Percentiles rank a stretch among this genome's conserved stretches.
phyloP scores from a whole-genome alignment of 2,888 invertebrate species.

The Rhamnusium bicolor region DNA sequence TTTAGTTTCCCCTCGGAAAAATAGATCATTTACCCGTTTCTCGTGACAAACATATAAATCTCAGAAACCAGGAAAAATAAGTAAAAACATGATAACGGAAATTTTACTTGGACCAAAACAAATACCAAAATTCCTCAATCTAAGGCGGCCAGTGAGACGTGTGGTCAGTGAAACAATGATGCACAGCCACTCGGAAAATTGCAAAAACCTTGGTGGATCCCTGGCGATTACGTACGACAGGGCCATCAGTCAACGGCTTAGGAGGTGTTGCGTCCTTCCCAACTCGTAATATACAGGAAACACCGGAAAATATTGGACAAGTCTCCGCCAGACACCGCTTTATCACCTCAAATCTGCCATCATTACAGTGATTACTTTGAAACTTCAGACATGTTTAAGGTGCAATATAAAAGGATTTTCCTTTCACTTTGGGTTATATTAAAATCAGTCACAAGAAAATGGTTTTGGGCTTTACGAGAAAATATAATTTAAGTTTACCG shows the following conservation, averaged over 20 bases:
- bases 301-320: constrained; percentile 59
- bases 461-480: background rate
- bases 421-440: constrained; percentile 46
- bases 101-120: constrained; percentile 51
- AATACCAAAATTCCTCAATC: constrained; percentile 50
- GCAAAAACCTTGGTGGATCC: constrained; percentile 65
- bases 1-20: constrained; percentile 35
- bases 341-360: constrained; percentile 56
- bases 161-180: constrained; percentile 65
- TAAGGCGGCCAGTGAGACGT: constrained; percentile 49
- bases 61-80: constrained; percentile 33
- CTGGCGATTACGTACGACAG: constrained; percentile 65
- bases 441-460: constrained; percentile 34
- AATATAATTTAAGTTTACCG: background rate
- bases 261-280: constrained; percentile 62
- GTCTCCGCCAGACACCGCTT: constrained; percentile 53
- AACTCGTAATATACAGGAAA: constrained; percentile 58
- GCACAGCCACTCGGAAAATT: constrained; percentile 68
- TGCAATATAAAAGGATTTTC: constrained; percentile 47
- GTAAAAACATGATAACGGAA: constrained; percentile 43
- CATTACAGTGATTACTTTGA: constrained; percentile 37
- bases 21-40: constrained; percentile 39
- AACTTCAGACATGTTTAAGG: constrained; percentile 36
- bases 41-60: constrained; percentile 42
- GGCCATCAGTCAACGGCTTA: constrained; percentile 66